Conservation (phyloP, 2,888 invertebrate species). For the Rhogogaster chlorosoma region DNA sequence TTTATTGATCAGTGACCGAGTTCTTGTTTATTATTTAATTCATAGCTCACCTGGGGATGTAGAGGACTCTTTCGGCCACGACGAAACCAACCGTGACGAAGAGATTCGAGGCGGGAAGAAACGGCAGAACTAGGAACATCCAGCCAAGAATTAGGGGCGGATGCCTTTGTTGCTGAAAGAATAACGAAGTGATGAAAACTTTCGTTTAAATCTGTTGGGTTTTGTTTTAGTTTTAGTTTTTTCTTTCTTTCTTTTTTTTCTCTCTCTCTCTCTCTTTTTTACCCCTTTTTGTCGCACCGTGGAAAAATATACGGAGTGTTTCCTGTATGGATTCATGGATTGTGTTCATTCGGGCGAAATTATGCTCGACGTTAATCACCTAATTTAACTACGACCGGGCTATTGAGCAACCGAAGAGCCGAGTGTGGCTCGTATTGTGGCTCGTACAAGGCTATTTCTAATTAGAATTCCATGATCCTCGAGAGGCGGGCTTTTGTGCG, state of each 20-base stretch:
- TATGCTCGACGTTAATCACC: constrained; percentile 30
- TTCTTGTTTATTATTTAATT: background rate
- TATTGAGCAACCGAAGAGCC: constrained; percentile 12
- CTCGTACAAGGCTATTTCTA: constrained; percentile 53
- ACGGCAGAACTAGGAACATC: constrained; percentile 88
- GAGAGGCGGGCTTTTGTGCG: constrained; percentile 64
- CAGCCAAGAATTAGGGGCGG: constrained; percentile 85
- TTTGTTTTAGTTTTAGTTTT: no score
- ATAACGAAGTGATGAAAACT: background rate
- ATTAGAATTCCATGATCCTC: constrained; percentile 65
- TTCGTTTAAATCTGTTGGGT: background rate
- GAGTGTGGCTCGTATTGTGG: background rate
- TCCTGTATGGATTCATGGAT: background rate
- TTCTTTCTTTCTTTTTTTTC: background rate
- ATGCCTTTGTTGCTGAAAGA: constrained; percentile 83
- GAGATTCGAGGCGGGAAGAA: constrained; percentile 92
- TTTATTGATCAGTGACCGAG: background rate
- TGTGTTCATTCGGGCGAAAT: background rate
- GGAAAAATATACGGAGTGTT: background rate
- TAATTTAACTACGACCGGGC: constrained; percentile 31
- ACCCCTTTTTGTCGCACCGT: no score
- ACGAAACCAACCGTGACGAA: constrained; percentile 91
- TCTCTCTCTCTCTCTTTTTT: no score
- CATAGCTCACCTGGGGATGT: constrained; percentile 88
- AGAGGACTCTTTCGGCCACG: constrained; percentile 92